phyloP scores from a whole-genome alignment of 2,113 vertebrate genomes.

The Lates calcarifer region DNA sequence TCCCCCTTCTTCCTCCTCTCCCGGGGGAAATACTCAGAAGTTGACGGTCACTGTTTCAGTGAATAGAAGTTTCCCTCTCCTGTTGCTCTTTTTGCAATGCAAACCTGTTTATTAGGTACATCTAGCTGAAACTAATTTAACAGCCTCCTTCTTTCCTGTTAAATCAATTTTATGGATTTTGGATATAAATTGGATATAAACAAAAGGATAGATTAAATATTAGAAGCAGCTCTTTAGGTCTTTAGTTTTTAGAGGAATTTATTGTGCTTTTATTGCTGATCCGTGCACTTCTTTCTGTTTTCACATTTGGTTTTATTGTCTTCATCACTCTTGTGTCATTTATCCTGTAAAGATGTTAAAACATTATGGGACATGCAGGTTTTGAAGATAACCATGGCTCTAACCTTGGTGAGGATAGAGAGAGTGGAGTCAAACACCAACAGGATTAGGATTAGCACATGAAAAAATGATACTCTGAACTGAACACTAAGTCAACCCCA shows the following conservation, averaged over 20 bases:
- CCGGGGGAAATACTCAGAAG: slow-evolving; percentile 3
- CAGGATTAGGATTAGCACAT: slow-evolving; percentile 12
- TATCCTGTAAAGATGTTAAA: not conserved
- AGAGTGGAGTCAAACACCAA: not conserved
- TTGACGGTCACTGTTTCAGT: not conserved
- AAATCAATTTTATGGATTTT: no score
- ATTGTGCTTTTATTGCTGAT: not conserved
- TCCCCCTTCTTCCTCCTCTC: not conserved
- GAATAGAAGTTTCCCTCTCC: not conserved
- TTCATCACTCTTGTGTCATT: not conserved
- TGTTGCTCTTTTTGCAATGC: not conserved
- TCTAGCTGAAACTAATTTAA: not conserved
- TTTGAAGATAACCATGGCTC: not conserved
- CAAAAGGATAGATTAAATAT: no score
- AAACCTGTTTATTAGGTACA: not conserved
- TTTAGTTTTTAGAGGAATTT: not conserved
- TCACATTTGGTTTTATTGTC: not conserved
- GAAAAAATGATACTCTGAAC: not conserved
- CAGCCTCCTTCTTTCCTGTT: not conserved
- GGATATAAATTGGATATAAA: no score
- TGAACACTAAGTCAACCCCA: not conserved
- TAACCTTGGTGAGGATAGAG: not conserved
- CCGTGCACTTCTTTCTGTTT: not conserved
- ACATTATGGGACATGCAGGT: not conserved
- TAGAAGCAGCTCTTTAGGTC: no score